Base-by-base conservation (phyloP, 2,113 vertebrate species). In the Eurystomus gularis region DNA sequence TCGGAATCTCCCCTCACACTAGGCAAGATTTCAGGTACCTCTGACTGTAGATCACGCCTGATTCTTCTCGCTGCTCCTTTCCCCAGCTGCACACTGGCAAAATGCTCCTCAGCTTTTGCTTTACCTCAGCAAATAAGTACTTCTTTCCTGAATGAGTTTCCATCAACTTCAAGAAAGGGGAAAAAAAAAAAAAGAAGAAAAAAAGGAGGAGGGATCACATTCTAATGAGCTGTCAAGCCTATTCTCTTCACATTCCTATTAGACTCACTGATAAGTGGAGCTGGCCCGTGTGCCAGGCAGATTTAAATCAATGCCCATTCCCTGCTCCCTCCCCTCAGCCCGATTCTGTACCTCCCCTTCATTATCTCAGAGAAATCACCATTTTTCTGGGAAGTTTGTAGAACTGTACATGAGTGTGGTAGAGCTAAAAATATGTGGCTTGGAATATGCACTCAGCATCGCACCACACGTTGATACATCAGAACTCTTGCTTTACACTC, bases 101-200 rank as follows among this genome's bases (percentile, higher is more conserved):
- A 97, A 58, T 94, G 90, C 90, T 97, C 94, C 97, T 97, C 96
- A 97, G 97, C 96, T 93, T 65, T 40, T 73, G 96, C 95, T 98
- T 97, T 96, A 98, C 98, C 98, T 98, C 98, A 96, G 94, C 97
- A 97, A 97, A 97, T 97, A 98, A 98, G 98, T 97, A 96, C 97
- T 98, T 82, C 96, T 96, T 91, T 96, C 96, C 96, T 92, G 91
- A 94, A 96, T 90, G 61, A 97, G 94, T 96, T 96, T 94, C 97
- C 94, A 97, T 96, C 95, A 86, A 94, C 96, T 97, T 94, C 95
- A 84, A 95, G 91, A 65, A 90, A 90, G 52, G 42, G 70, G 3
- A 37, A 81, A 86, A 68, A 66, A 58, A 55, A 90, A 93, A 93
- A 88, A 7, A 9, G 24, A 28, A 10, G 7, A 40, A 37, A 55